Evolutionary conservation across 2,113 vertebrate species (phyloP), one percentile per base, ranked within the genome.

Genomic region (Gavialis gangeticus): DNA sequence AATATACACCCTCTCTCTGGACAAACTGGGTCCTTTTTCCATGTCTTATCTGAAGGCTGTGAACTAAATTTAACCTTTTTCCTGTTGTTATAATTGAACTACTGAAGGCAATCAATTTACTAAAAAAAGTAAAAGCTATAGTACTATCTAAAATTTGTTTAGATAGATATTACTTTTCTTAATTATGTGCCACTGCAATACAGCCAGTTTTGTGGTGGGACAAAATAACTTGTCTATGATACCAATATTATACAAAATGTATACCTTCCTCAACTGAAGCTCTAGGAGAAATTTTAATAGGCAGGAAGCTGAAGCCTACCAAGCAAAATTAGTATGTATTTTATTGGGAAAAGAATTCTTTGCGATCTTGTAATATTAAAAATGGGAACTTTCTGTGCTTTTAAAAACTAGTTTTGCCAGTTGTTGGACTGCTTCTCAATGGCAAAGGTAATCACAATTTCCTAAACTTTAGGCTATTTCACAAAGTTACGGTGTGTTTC

Each of bases 221-320:
- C 9, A 79, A 85, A 56, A 28, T 22, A 78, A 54, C 62, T 73
- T 7, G 37, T 93, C 59, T 75, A 12, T 85, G n/a, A 6, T 37
- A 30, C 5, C 3, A 46, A 1, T 46, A 85, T 89, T 77, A 84
- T 78, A 28, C 85, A 87, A 82, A 54, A 4, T 1, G 15, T 87
- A 34, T 30, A 37, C 34, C 89, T 89, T 88, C 5, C 60, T 3
- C 10, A 16, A 8, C 25, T n/a, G 18, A 89, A 92, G 63, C 25
- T 80, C 25, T 10, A 0, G 0, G 11, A 2, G 6, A 56, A n/a
- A 66, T 75, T 78, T 64, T 28, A 84, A 9, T 18, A 3, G 0
- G 6, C 59, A 56, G 28, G 64, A 87, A 85, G 4, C 5, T 22
- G 13, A 8, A 9, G 24, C 28, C n/a, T 88, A 88, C 73, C 78